Evolutionary conservation across 2,888 invertebrate species (phyloP), one percentile per base, ranked within the genome.

Genomic region (Acronicta alni): DNA sequence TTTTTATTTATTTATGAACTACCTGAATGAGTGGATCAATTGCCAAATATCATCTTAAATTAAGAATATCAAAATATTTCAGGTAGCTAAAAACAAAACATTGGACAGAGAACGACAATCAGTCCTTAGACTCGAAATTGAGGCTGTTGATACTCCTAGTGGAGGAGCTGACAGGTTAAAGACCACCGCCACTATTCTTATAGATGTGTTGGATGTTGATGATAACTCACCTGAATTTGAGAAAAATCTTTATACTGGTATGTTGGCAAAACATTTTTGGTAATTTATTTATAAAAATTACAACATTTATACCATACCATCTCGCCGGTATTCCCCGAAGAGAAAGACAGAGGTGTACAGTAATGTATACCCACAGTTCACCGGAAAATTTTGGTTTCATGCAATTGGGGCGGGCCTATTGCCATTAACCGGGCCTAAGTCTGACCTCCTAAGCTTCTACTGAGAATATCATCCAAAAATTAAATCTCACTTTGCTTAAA

Each of bases 141-240:
- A 96, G 68, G 98, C 98, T 0, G 95, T 95, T 37, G 98, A 98
- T 81, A 97, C 96, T 16, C 97, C 97, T 0, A 92, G 91, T 35
- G 96, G 96, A 5, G 96, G 96, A 0, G 95, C 96, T 0, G 96
- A 96, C 51, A 96, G 96, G 59, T 93, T 96, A 32, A 96, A 96
- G 68, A 95, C 96, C 0, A 90, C 95, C 2, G 96, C 96, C 0
- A 94, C 96, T 70, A 94, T 97, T 12, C 91, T 95, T 0, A 95
- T 97, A 9, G 96, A 97, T 77, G 95, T 97, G 0, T 85, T 96
- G 0, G 97, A 97, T 80, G 96, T 97, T 0, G 97, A 98, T 77
- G 97, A 98, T 75, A 97, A 97, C 80, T 94, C 96, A 0, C 97
- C 97, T 0, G 86, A 87, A 1, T 97, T 97, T 80, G 95, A 95